A percentile compares a stretch with the other conserved stretches of the same genome.
phyloP scores from a whole-genome alignment of 2,888 invertebrate genomes.

The Sminthurinus aureus region DNA sequence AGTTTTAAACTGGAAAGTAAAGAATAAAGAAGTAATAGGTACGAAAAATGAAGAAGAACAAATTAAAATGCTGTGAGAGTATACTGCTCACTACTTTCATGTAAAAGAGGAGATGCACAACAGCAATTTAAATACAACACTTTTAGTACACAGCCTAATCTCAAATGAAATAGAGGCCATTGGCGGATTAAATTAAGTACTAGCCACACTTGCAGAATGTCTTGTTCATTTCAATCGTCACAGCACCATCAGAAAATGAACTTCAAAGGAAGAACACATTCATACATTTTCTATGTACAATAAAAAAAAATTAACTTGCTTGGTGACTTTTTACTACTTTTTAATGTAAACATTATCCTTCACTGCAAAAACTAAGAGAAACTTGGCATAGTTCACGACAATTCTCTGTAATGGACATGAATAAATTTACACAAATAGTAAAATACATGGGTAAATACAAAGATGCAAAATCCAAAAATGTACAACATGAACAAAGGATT shows the following conservation, averaged over 20 bases:
- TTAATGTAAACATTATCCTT: constrained; percentile 13
- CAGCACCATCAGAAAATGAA: background rate
- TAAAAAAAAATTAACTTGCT: constrained; percentile 35
- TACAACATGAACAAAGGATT: background rate
- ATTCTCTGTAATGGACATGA: background rate
- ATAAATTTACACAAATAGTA: background rate
- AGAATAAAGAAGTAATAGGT: background rate
- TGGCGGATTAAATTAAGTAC: background rate
- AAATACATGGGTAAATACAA: background rate
- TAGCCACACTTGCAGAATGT: background rate
- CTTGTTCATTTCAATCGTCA: background rate
- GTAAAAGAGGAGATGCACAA: background rate
- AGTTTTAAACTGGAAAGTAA: background rate
- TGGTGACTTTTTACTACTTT: constrained; percentile 38
- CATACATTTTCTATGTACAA: too few relatives aligned
- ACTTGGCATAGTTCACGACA: background rate
- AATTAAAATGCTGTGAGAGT: background rate
- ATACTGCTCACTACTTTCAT: background rate
- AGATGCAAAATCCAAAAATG: background rate
- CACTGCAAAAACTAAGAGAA: background rate
- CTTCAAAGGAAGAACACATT: background rate
- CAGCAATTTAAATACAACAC: too few relatives aligned
- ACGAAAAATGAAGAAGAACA: background rate
- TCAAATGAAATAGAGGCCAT: background rate
- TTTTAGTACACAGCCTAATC: background rate